A percentile compares a stretch with the other conserved stretches of the same genome.
Conservation (phyloP, 1,140 invertebrate species). For the Archivesica marissinica region DNA sequence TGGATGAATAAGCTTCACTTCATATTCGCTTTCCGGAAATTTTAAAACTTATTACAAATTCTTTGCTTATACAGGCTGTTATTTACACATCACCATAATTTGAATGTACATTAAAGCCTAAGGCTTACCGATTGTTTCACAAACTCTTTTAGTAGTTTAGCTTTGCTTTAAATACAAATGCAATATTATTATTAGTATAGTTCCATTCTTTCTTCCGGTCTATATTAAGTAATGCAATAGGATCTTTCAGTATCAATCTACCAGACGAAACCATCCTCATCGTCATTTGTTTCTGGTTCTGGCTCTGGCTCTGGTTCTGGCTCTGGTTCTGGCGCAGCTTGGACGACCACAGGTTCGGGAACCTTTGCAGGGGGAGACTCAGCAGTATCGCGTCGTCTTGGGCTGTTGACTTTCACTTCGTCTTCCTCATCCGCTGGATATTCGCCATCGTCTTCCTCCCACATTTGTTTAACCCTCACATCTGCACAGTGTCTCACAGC, state of each 20-base stretch:
- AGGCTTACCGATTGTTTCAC: too few relatives aligned
- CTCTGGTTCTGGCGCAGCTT: slow-evolving; percentile 43
- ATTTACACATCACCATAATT: too few relatives aligned
- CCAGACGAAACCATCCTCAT: slow-evolving; percentile 40
- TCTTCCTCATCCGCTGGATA: slow-evolving; percentile 44
- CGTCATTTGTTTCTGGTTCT: slow-evolving; percentile 21
- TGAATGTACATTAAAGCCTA: too few relatives aligned
- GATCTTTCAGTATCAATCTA: background rate
- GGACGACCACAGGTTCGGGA: background rate
- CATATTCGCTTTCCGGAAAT: too few relatives aligned
- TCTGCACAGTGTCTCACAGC: slow-evolving; percentile 65
- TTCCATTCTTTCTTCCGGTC: too few relatives aligned
- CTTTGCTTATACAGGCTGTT: too few relatives aligned
- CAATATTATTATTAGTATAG: too few relatives aligned
- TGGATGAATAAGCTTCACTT: too few relatives aligned
- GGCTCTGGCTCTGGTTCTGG: slow-evolving; percentile 59
- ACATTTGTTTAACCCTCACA: slow-evolving; percentile 48
- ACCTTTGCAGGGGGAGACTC: background rate
- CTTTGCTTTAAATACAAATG: too few relatives aligned
- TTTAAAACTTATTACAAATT: too few relatives aligned
- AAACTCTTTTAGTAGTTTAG: too few relatives aligned
- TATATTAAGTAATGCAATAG: too few relatives aligned
- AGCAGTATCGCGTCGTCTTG: slow-evolving; percentile 21
- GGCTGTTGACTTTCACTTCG: background rate
- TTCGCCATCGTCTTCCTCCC: slow-evolving; percentile 39